Conservation (phyloP, 2,113 vertebrate genomes). For the Rhizomys pruinosus region DNA sequence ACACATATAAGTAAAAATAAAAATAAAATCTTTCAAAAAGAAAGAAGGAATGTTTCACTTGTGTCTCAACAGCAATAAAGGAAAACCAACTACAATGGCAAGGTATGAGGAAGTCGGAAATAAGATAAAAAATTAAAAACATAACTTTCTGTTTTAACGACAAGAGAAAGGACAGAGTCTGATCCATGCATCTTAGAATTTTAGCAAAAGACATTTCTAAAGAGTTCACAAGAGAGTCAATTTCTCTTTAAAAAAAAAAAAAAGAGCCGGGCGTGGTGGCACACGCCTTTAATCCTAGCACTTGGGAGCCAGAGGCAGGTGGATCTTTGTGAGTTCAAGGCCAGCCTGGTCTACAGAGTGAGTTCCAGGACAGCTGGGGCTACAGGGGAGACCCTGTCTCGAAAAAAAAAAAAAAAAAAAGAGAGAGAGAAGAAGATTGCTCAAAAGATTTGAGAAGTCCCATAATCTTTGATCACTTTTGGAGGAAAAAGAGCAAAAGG, state of each 20-base stretch:
- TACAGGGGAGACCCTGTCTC: no score
- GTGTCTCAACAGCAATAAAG: slow-evolving; percentile 15
- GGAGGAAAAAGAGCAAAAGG: background rate
- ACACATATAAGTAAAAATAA: background rate
- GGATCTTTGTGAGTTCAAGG: no score
- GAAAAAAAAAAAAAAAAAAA: no score
- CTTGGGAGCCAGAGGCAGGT: no score
- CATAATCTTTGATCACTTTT: slow-evolving; percentile 2
- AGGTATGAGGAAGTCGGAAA: background rate
- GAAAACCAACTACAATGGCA: background rate
- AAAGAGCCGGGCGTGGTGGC: no score
- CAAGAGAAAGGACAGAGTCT: background rate
- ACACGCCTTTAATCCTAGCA: no score
- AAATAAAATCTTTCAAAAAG: background rate
- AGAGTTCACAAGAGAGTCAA: slow-evolving; percentile 1
- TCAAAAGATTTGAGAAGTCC: background rate
- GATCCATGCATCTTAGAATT: background rate
- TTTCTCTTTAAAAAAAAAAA: background rate
- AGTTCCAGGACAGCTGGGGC: no score
- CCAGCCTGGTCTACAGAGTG: no score
- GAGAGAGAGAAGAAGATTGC: no score
- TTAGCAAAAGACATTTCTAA: slow-evolving; percentile 46
- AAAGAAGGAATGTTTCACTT: slow-evolving; percentile 21
- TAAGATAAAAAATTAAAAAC: background rate
- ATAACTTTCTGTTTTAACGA: background rate